Base-by-base conservation (phyloP, 1,140 invertebrate genomes). In the Orussus abietinus region DNA sequence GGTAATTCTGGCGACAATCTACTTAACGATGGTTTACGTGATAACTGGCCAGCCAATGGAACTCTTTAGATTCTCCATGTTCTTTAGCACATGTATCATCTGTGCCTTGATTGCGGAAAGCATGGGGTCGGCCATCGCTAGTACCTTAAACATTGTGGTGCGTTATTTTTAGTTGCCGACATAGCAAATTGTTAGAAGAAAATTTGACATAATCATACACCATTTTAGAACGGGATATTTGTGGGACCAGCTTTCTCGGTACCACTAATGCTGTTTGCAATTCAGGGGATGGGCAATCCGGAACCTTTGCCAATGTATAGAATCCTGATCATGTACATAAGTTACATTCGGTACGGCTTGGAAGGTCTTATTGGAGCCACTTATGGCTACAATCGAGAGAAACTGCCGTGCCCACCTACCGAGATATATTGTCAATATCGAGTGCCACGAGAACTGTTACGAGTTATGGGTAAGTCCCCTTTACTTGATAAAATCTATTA, bases 21-120 rank as follows among this genome's bases (percentile, higher is more conserved):
- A 93, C 66, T 64, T 92, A 6, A 71, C 76, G 1, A 84, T 95
- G 54, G 85, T 89, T 0, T 96, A 95, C 62, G 75, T 86, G 21
- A 78, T 95, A 63, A 93, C 90, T 1, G 81, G 80, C 22, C 93
- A 97, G 66, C 91, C 92, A 0, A 65, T 90, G 50, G 92, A 96
- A 57, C 51, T 81, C 1, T 65, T 76, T 5, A 76, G 93, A 41
- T 86, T 88, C 44, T 42, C 75, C 1, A 82, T 82, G 77, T 86
- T 90, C 49, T 80, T 80, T 26, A 56, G 74, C 0, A 78, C 82
- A 14, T 83, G 85, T 29, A 71, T 87, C 17, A 39, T 88, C 13
- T 81, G 83, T 1, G 78, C 80, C 3, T 66, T 89, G 1, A 85
- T 86, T 25, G 84, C 86, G 0, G 86, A 90, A 62, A 86, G 84